Evolutionary conservation across 2,113 vertebrate species (phyloP).

Genomic region (Nanorana parkeri): DNA sequence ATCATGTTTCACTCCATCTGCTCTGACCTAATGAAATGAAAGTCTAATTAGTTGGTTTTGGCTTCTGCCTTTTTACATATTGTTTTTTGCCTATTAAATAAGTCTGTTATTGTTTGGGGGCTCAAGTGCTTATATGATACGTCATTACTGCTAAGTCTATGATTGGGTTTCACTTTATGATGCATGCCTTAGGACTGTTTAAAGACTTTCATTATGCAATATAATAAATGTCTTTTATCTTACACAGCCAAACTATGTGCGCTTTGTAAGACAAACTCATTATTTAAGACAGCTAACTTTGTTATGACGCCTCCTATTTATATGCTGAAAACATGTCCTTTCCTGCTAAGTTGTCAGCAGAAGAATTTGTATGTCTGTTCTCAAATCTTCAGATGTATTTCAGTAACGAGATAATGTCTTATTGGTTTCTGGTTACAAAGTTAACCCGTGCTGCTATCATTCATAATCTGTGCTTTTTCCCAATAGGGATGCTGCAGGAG

Average conservation of each 20-base stretch:
- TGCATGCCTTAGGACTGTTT: background rate
- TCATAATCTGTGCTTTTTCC: rapidly evolving
- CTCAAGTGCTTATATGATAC: no score
- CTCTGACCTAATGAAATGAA: no score
- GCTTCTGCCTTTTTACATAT: no score
- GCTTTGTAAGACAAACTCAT: background rate
- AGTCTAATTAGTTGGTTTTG: no score
- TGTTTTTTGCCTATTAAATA: no score
- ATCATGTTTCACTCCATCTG: no score
- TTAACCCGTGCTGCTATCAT: background rate
- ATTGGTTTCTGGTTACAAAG: background rate
- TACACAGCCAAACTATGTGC: background rate
- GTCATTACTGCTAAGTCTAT: no score
- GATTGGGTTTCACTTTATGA: no score
- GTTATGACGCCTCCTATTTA: constrained; percentile 1
- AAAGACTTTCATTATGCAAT: background rate
- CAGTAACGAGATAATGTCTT: background rate
- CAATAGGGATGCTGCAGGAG: constrained; percentile 62
- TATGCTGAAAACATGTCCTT: constrained; percentile 8
- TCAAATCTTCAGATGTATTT: background rate
- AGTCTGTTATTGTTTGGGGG: no score
- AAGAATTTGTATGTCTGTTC: constrained; percentile 9
- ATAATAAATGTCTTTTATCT: background rate
- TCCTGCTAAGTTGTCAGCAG: background rate
- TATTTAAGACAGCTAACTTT: background rate